Conservation (phyloP, 2,113 vertebrate genomes). For the Amblyornis subalaris region DNA sequence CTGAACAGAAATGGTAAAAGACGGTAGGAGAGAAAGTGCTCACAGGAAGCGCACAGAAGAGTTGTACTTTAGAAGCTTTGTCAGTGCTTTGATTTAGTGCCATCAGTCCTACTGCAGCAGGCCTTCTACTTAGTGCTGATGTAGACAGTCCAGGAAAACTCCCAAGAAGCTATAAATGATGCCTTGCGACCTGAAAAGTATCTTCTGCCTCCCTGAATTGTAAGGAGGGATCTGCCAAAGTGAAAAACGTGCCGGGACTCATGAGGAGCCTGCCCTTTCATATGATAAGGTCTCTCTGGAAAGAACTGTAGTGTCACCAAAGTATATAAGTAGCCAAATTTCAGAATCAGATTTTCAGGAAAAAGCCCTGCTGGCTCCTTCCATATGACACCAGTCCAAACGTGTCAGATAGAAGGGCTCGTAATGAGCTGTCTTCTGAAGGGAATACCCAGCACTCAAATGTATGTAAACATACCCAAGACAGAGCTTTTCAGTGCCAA, state of each 20-base stretch:
- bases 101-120: background rate
- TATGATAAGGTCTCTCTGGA: background rate
- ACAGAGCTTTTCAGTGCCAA: background rate
- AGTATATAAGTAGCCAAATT: background rate
- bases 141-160: background rate
- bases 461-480: background rate
- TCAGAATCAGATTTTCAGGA: background rate
- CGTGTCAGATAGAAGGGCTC: background rate
- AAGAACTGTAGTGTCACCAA: background rate
- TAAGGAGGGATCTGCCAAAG: background rate
- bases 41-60: background rate
- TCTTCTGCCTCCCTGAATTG: background rate
- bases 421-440: background rate
- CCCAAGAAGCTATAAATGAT: background rate
- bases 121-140: background rate
- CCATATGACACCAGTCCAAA: accelerated
- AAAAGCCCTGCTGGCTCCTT: background rate
- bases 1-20: background rate
- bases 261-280: background rate
- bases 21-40: background rate
- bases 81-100: conserved; percentile 13
- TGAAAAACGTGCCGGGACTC: accelerated
- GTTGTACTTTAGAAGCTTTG: background rate
- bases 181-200: background rate
- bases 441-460: background rate